Percentiles rank a stretch among this genome's conserved stretches.
phyloP scores from a whole-genome alignment of 2,888 invertebrate species.

The Oscheius sp. region DNA sequence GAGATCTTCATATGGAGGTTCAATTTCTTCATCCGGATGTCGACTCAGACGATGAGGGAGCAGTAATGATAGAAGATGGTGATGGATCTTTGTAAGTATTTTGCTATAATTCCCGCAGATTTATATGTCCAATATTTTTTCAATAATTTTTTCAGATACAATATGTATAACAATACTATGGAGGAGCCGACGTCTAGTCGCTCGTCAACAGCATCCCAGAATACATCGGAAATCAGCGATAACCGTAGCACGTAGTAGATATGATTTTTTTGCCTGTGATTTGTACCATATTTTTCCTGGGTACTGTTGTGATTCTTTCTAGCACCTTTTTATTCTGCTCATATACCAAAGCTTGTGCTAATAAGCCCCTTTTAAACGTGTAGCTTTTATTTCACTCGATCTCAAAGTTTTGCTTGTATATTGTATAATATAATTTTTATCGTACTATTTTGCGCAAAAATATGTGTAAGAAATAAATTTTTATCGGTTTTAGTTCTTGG shows the following conservation, averaged over 20 bases:
- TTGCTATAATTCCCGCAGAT: too few species aligned
- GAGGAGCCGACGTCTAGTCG: conserved; percentile 50
- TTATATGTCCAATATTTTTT: too few species aligned
- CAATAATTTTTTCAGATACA: conserved; percentile 39
- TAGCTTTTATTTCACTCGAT: neutral
- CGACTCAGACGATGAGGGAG: conserved; percentile 76
- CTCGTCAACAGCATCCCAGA: conserved; percentile 46
- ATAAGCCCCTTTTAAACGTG: conserved; percentile 2
- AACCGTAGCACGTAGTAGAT: conserved; percentile 20
- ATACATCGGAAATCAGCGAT: conserved; percentile 47
- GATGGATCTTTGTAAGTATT: conserved; percentile 62
- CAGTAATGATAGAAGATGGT: conserved; percentile 67
- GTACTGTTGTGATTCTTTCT: conserved; percentile 6
- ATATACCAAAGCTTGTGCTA: neutral
- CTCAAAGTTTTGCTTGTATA: neutral
- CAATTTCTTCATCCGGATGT: conserved; percentile 84
- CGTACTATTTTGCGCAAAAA: neutral
- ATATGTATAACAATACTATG: conserved; percentile 47
- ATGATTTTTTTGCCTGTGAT: neutral
- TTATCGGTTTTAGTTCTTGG: neutral
- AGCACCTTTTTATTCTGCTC: neutral
- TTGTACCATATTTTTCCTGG: conserved; percentile 6
- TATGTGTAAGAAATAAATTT: conserved; percentile 17
- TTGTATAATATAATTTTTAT: conserved; percentile 3
- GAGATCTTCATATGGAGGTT: conserved; percentile 83